Base-by-base conservation (phyloP, 1,140 invertebrate species). In the Meloidogyne hapla region DNA sequence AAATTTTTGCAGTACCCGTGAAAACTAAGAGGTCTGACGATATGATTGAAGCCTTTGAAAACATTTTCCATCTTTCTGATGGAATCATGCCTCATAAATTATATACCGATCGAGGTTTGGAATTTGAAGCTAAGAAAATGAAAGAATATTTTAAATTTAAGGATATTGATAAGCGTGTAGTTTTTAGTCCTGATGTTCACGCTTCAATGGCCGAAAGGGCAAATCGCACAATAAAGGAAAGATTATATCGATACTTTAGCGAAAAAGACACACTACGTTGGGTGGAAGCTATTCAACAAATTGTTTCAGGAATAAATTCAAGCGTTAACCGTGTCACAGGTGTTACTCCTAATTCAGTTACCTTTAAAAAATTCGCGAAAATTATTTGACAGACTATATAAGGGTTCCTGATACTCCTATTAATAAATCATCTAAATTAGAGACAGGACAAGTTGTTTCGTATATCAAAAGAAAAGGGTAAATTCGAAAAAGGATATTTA, bases 211-310 rank as follows among this genome's bases (percentile, higher is more conserved):
- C 71, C 13, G 79, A 80, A 71, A 33, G 79, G 12, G 69, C 71
- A 28, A 81, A 66, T 18, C 5, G 79, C 15, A 83, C 79, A 40
- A 61, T 80, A 10, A 80, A 80, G 26, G 64, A 48, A 65, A 40
- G 81, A 18, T 40, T 80, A 9, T 77, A 79, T 56, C 33, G 48
- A 23, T 83, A 81, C 38, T 83, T 80, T 25, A 80, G 63, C 26
- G 67, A 74, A 21, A 21, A 70, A 12, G 9, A 80, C 18, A 83
- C 78, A 6, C 28, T 26, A 28, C 18, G 40, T 12, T 80, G 79
- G 79, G 45, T 80, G n/a, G 77, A 80, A 25, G 56, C 79, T 0
- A 56, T 80, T 10, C 79, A 67, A 45, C 13, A 78, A 9, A 79
- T 80, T 69, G 75, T 79, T 26, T 23, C 61, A 18, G 78, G n/a